phyloP scores from a whole-genome alignment of 1,140 invertebrate genomes.

The Pseudomyrmex pallidus region DNA sequence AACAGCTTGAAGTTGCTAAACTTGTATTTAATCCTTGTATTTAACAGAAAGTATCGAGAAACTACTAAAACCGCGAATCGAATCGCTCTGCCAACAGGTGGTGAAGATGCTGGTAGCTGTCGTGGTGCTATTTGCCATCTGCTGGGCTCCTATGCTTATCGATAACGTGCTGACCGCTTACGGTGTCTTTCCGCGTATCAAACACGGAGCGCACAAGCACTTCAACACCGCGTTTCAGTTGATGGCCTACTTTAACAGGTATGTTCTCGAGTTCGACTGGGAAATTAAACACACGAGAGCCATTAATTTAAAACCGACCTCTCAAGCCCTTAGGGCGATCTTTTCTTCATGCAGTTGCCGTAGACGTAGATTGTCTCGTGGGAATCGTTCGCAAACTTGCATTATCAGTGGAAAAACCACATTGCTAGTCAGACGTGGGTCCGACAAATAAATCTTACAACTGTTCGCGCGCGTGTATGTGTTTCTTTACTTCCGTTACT shows the following conservation, averaged over 20 bases:
- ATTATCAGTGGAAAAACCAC: conserved; percentile 25
- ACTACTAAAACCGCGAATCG: not conserved
- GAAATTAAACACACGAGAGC: conserved; percentile 8
- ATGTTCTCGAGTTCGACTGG: not conserved
- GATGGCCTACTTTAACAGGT: conserved; percentile 90
- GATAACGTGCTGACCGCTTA: conserved; percentile 89
- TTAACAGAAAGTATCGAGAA: not conserved
- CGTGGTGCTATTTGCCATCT: conserved; percentile 89
- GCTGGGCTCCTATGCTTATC: conserved; percentile 89
- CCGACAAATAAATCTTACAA: not conserved
- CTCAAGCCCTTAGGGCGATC: too few relatives aligned
- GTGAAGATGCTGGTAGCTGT: conserved; percentile 91
- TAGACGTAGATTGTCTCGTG: not conserved
- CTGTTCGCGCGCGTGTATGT: too few relatives aligned
- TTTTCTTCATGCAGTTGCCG: conserved; percentile 3
- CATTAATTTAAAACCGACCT: conserved; percentile 35
- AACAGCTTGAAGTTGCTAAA: not conserved
- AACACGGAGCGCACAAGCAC: conserved; percentile 87
- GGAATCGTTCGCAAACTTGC: not conserved
- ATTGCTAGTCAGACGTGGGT: conserved; percentile 1
- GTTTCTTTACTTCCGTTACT: too few relatives aligned
- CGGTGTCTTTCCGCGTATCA: conserved; percentile 84
- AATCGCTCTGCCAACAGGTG: conserved; percentile 84
- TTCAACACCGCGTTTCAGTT: conserved; percentile 88
- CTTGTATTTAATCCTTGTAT: too few relatives aligned